These are phyloP conservation scores for Stenopsyche tienmushanensis DNA, from an alignment of 1,140 invertebrate species.

Conservation along the genomic window DNA sequence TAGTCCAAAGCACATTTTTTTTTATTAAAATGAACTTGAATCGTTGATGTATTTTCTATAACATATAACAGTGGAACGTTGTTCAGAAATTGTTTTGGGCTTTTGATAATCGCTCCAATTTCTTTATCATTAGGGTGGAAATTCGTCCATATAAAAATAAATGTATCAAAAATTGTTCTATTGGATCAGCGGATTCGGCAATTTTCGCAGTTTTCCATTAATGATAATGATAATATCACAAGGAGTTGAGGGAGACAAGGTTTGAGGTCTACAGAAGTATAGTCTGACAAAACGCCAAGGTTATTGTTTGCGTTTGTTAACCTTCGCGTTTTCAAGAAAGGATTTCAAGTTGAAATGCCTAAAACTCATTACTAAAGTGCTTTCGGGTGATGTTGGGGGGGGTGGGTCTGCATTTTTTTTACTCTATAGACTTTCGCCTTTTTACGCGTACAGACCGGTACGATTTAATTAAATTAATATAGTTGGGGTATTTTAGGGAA, in stretches of 20 bases:
- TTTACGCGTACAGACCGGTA: slow-evolving; percentile 10
- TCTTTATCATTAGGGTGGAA: no score
- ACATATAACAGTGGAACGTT: no score
- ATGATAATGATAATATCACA: not conserved
- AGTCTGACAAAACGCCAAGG: slow-evolving; percentile 17
- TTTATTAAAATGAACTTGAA: no score
- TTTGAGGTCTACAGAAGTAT: not conserved
- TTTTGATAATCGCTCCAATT: no score
- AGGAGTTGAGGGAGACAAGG: not conserved
- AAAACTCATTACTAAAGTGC: slow-evolving; percentile 41
- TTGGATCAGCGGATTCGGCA: no score
- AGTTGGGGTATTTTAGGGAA: slow-evolving; percentile 4
- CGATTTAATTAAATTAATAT: slow-evolving; percentile 19
- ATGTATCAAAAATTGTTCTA: no score
- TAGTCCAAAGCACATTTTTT: no score
- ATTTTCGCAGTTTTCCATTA: not conserved
- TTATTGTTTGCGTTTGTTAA: slow-evolving; percentile 36
- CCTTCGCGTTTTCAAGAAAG: slow-evolving; percentile 27
- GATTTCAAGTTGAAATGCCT: slow-evolving; percentile 28
- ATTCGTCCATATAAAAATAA: no score
- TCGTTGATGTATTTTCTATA: no score
- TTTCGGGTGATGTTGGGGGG: slow-evolving; percentile 17
- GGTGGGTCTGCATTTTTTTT: slow-evolving; percentile 9
- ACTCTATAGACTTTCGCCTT: slow-evolving; percentile 6
- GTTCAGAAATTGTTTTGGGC: no score